Evolutionary conservation across 2,113 vertebrate species (phyloP), one percentile per base, ranked within the genome.

Genomic region (Stigmatopora nigra): DNA sequence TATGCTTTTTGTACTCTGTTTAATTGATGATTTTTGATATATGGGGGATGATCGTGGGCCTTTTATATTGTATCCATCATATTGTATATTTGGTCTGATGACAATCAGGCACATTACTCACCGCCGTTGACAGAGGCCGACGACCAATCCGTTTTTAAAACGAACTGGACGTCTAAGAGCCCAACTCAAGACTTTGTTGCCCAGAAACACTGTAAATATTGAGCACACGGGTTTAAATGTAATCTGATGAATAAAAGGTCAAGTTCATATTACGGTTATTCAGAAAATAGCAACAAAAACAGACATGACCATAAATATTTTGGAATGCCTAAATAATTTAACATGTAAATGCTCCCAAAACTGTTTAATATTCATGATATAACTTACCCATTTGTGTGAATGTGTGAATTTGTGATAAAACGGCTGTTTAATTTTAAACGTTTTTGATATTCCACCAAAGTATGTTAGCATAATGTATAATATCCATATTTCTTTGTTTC

Each of bases 401-500:
- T 2, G 3, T 12, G 5, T 22, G 4, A 53, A 12, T 22, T 53
- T 53, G 20, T 4, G 19, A 53, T 19, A 19, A 20, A n/a, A 45
- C 0, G 10, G 4, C 51, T 2, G 9, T 52, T 52, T 52, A 17
- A 22, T 55, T 19, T 22, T 35, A 16, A 9, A 25, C 35, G 31
- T 58, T 3, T 53, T 20, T 22, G 19, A 36, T 36, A 68, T 75
- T 67, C 76, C 76, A 86, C 86, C 73, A 78, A 87, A 82, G 64
- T 82, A 77, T 52, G 22, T 84, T 61, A 76, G 0, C 16, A 64
- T 64, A 81, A 72, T 81, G 35, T 63, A 5, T 63, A 25, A 5
- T 84, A 73, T 64, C 65, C 83, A 64, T 88, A 83, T 88, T 86
- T 88, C 86, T 83, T 76, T 63, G 65, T 80, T 86, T 86, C 87